phyloP scores from a whole-genome alignment of 2,113 vertebrate species.

The Hyla sarda region DNA sequence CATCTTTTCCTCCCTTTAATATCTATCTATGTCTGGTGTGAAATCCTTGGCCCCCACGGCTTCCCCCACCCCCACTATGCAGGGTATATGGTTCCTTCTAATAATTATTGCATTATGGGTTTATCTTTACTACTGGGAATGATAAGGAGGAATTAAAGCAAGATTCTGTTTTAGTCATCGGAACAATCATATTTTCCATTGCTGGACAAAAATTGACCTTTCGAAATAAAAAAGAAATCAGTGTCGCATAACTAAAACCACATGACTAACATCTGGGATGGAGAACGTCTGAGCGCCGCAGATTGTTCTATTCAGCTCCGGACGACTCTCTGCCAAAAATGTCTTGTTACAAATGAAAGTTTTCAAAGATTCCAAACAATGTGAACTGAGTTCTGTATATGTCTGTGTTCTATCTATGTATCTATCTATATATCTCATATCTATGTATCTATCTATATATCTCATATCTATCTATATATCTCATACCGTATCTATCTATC shows the following conservation, averaged over 20 bases:
- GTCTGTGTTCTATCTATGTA: too few species aligned
- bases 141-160: background rate
- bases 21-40: background rate
- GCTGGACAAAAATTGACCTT: conserved; percentile 53
- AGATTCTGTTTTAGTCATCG: conserved; percentile 40
- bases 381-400: too few species aligned
- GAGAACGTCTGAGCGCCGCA: conserved; percentile 24
- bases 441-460: too few species aligned
- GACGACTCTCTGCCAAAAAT: conserved; percentile 32
- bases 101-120: background rate
- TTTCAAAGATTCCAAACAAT: too few species aligned
- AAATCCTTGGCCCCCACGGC: background rate
- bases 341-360: background rate
- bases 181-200: conserved; percentile 56
- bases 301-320: too few species aligned
- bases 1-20: background rate
- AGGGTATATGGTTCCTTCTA: background rate
- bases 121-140: conserved; percentile 20
- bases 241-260: conserved; percentile 45
- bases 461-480: too few species aligned
- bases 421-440: too few species aligned
- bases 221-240: conserved; percentile 20
- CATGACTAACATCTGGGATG: conserved; percentile 50
- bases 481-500: too few species aligned
- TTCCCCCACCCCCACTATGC: background rate